Evolutionary conservation across 2,113 vertebrate species (phyloP).

Genomic region (Rhegmatorhina hoffmannsi): DNA sequence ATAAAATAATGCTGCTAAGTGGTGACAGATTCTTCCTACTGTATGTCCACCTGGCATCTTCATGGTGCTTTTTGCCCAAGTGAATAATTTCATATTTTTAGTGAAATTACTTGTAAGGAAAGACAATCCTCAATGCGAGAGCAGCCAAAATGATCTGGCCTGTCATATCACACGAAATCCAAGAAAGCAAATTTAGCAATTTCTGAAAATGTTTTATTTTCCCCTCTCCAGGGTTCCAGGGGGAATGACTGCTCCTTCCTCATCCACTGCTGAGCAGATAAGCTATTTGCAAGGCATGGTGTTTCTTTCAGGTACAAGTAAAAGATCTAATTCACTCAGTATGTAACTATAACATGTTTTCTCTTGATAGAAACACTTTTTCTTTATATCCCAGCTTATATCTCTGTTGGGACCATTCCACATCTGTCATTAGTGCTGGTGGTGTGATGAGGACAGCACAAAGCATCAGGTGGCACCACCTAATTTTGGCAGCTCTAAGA

Average conservation of each 20-base stretch:
- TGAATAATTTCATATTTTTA: neutral
- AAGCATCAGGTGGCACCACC: neutral
- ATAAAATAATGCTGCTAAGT: neutral
- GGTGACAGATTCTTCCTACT: neutral
- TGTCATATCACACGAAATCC: neutral
- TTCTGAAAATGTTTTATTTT: slow-evolving; percentile 17
- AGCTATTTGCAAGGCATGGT: neutral
- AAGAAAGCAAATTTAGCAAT: neutral
- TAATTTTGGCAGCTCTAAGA: neutral
- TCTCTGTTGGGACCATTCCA: neutral
- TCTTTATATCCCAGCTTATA: neutral
- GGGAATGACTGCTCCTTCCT: neutral
- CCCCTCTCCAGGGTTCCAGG: neutral
- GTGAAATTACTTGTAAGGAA: neutral
- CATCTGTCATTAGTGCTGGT: neutral
- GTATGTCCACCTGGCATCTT: neutral
- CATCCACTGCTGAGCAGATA: neutral
- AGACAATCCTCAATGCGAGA: neutral
- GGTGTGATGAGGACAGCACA: neutral
- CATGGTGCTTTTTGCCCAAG: neutral
- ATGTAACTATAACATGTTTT: neutral
- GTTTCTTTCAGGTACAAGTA: neutral
- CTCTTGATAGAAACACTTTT: neutral
- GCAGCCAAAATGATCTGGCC: neutral
- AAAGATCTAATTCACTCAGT: neutral